Evolutionary conservation across 2,113 vertebrate genomes (phyloP).

Genomic region (Alces alces): DNA sequence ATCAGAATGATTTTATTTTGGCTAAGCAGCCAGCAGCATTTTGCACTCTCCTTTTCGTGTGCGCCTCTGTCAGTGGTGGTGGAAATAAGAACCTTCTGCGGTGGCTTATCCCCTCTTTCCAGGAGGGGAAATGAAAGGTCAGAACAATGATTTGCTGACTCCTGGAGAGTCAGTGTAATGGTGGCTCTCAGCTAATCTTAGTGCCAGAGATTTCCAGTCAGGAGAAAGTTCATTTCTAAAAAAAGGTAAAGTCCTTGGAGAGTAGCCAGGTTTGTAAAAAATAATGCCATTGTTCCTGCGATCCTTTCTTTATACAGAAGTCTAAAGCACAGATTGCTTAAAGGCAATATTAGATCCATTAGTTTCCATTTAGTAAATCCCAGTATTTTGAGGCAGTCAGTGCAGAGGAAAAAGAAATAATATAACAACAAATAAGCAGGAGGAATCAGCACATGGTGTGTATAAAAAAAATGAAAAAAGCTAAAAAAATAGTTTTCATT

Average conservation of each 20-base stretch:
- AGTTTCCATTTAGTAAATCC: not conserved
- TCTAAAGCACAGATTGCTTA: not conserved
- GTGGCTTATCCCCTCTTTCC: not conserved
- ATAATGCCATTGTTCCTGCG: not conserved
- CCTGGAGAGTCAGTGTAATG: not conserved
- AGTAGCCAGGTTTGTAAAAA: not conserved
- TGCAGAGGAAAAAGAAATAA: not conserved
- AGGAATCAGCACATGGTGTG: not conserved
- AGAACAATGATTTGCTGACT: not conserved
- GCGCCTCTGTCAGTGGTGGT: fast-evolving
- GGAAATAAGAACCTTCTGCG: not conserved
- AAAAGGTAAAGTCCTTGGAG: not conserved
- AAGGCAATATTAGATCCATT: not conserved
- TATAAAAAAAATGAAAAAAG: not conserved
- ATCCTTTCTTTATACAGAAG: not conserved
- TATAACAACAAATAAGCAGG: not conserved
- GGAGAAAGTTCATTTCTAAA: not conserved
- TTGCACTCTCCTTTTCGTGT: not conserved
- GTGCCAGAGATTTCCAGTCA: not conserved
- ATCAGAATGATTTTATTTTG: fast-evolving
- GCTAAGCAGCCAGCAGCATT: fast-evolving
- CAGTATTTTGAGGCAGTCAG: not conserved
- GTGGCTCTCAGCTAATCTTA: not conserved
- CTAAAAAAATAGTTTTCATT: not conserved
- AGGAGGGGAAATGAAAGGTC: not conserved